Conservation (phyloP, 2,797 vertebrate species). For the Megaceryle alcyon region DNA sequence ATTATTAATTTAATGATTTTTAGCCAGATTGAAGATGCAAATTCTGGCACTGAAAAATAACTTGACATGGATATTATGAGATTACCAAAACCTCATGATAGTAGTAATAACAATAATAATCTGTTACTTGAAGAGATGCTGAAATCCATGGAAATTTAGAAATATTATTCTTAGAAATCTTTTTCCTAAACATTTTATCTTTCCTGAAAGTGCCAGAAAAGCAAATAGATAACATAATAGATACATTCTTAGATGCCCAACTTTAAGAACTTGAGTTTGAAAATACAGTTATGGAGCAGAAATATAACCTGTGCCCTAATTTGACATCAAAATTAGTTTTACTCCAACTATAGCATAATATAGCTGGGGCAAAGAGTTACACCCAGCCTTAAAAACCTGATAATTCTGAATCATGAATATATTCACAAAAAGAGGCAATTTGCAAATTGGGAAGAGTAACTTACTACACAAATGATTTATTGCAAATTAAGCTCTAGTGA, state of each 20-base stretch:
- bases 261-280: neutral
- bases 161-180: slow-evolving; percentile 37
- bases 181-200: neutral
- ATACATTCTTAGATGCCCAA: neutral
- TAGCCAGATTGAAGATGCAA: neutral
- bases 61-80: neutral
- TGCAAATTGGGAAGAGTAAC: neutral
- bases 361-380: neutral
- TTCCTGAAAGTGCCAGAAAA: slow-evolving; percentile 9
- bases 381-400: neutral
- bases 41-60: neutral
- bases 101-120: slow-evolving; percentile 25
- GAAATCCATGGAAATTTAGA: slow-evolving; percentile 39
- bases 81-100: slow-evolving; percentile 20
- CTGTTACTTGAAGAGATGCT: slow-evolving; percentile 31
- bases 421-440: neutral
- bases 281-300: neutral
- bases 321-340: neutral
- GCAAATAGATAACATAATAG: neutral
- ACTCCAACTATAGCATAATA: neutral
- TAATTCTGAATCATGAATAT: neutral
- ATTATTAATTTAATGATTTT: neutral
- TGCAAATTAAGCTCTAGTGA: neutral
- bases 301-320: neutral
- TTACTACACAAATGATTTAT: neutral